Evolutionary conservation across 2,888 invertebrate species (phyloP).

Genomic region (Blomia tropicalis): DNA sequence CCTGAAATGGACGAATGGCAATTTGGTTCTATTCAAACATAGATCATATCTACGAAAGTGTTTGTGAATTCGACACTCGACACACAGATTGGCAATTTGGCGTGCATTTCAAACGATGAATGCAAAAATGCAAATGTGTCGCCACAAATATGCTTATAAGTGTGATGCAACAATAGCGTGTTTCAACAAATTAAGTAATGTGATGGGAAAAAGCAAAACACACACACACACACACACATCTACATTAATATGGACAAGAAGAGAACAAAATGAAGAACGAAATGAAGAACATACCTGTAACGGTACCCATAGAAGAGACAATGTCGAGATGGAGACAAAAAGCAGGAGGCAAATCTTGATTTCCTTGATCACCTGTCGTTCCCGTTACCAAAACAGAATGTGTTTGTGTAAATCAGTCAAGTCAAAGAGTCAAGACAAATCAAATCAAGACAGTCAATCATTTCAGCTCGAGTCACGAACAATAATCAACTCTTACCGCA

Average conservation of each 20-base stretch:
- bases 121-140: neutral
- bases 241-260: too few species aligned
- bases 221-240: too few species aligned
- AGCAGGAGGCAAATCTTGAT: slow-evolving; percentile 17
- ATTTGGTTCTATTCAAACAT: too few species aligned
- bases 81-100: neutral
- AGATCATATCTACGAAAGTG: too few species aligned
- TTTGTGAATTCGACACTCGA: too few species aligned
- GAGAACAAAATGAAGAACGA: too few species aligned
- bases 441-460: neutral
- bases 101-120: neutral
- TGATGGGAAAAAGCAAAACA: too few species aligned
- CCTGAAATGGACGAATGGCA: too few species aligned
- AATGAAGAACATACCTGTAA: slow-evolving; percentile 20
- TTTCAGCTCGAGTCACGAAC: neutral
- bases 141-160: too few species aligned
- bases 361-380: slow-evolving; percentile 22
- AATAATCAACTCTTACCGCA: slow-evolving; percentile 14
- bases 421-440: too few species aligned
- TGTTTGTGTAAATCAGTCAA: neutral
- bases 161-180: too few species aligned
- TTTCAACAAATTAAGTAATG: neutral
- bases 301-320: slow-evolving; percentile 21
- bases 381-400: neutral
- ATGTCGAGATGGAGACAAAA: slow-evolving; percentile 18